Evolutionary conservation across 2,113 vertebrate genomes (phyloP).

Genomic region (Planiliza haematocheilus): DNA sequence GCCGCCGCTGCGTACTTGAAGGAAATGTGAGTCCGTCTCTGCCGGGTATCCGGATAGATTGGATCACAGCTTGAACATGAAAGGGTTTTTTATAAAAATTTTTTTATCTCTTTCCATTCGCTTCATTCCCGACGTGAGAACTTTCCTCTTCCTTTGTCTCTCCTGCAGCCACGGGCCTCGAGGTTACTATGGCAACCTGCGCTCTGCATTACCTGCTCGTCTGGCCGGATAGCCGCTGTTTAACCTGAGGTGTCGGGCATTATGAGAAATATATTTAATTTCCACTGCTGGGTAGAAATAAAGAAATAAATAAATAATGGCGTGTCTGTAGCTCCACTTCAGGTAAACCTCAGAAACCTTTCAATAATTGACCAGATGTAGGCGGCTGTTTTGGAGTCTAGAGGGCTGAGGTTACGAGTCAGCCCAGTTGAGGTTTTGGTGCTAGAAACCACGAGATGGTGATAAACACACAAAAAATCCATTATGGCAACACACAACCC

Average conservation of each 20-base stretch:
- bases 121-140: conserved; percentile 22
- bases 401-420: not conserved
- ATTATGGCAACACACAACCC: not conserved
- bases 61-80: conserved; percentile 36
- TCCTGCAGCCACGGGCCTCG: conserved; percentile 24
- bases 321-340: not conserved
- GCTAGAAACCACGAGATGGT: not conserved
- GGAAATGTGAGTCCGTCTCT: not conserved
- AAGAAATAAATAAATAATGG: no score
- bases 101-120: conserved; percentile 24
- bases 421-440: not conserved
- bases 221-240: conserved; percentile 31
- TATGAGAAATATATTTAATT: conserved; percentile 13
- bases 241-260: conserved; percentile 31
- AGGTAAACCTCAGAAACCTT: not conserved
- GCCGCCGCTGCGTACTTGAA: not conserved
- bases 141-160: conserved; percentile 33
- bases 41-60: conserved; percentile 2
- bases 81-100: no score
- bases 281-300: not conserved
- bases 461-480: not conserved
- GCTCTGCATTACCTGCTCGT: conserved; percentile 31
- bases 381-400: not conserved
- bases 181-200: conserved; percentile 69
- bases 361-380: conserved; percentile 18